phyloP scores from a whole-genome alignment of 2,113 vertebrate genomes.

The Fregetta grallaria region DNA sequence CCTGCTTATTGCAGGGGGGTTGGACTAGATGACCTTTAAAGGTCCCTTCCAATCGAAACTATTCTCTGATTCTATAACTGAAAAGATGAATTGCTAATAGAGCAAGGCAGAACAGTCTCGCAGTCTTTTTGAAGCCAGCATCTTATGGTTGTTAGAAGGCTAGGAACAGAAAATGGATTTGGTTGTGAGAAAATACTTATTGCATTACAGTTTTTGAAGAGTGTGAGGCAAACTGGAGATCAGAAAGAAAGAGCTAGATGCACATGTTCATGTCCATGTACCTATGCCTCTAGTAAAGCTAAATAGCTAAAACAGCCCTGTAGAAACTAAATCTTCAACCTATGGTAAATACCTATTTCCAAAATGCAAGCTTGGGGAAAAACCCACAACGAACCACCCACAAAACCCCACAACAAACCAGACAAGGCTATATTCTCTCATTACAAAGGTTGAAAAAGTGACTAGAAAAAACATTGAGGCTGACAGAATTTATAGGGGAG shows the following conservation, averaged over 20 bases:
- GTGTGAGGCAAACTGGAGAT: neutral
- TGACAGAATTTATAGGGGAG: neutral
- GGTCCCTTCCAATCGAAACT: no score
- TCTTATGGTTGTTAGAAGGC: neutral
- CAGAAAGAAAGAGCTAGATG: neutral
- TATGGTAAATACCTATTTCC: neutral
- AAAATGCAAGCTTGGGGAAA: constrained; percentile 3
- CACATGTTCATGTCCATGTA: neutral
- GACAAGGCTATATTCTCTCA: neutral
- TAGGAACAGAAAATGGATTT: neutral
- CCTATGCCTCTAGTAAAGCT: neutral
- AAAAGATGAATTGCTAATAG: neutral
- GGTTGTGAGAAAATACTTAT: neutral
- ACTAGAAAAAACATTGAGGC: neutral
- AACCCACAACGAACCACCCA: neutral
- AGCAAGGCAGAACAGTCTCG: neutral
- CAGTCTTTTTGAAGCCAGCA: neutral
- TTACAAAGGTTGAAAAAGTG: neutral
- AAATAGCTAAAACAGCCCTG: neutral
- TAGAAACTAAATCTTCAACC: neutral
- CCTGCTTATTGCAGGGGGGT: no score
- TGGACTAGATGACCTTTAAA: no score
- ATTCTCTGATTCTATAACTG: neutral
- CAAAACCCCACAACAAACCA: neutral
- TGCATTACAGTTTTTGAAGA: neutral